Base-by-base conservation (phyloP, 1,140 invertebrate genomes). In the Eriocheir sinensis region DNA sequence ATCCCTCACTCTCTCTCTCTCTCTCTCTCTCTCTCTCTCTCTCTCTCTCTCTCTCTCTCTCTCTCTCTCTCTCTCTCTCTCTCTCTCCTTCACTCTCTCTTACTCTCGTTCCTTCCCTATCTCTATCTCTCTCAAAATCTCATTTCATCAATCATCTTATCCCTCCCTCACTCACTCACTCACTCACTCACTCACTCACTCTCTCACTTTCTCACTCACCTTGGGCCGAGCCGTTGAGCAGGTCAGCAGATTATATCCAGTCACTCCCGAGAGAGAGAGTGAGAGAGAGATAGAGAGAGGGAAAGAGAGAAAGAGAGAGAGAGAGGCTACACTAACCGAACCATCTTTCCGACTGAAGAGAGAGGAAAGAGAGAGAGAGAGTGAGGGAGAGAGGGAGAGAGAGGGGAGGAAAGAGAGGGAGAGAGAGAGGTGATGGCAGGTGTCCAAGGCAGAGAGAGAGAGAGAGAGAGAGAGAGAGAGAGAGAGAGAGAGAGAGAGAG, bases 401-500 rank as follows among this genome's bases (percentile, higher is more conserved):
- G 4, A 36, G 34, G 34, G 3, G 8, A 4, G 4, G 80, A 36
- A 30, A 85, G n/a, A 89, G 86, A 32, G 88, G 1, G 88, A 30
- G 88, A 44, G 88, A 27, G 88, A 40, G 38, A 4, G 44, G 88
- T n/a, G 2, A 80, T 32, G 89, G 40, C 32, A 72, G 40, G 40
- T 30, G 48, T 48, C n/a, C n/a, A 72, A 34, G 44, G 36, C 2
- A 53, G 4, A n/a, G 88, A 90, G 44, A 53, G 8, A 53, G 44
- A 53, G 44, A 91, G 30, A 79, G 60, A 79, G 30, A 79, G 60
- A 91, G 30, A 79, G 44, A 72, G 60, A 41, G 32, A 79, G 32
- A 91, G 89, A 91, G 60, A 79, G 91, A 80, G 36, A 92, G 72
- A 92, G 36, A 81, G 60, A 81, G 34, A 41, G 79, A 81, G 41